phyloP scores from a whole-genome alignment of 2,113 vertebrate species.

The Anoplopoma fimbria region DNA sequence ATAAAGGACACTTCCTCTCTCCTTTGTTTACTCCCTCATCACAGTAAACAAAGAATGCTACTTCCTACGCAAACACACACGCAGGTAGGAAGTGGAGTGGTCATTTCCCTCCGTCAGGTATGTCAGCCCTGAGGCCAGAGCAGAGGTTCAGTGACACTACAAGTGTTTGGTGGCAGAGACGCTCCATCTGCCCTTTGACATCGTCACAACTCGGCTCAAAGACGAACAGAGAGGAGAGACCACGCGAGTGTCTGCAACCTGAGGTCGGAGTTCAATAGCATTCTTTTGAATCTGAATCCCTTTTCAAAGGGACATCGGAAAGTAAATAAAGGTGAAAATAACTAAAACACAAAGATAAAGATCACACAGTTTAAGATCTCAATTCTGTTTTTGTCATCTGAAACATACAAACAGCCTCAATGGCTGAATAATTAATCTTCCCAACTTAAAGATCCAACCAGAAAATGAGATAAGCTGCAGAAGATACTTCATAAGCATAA shows the following conservation, averaged over 20 bases:
- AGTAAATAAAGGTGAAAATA: neutral
- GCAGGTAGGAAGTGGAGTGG: conserved; percentile 41
- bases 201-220: neutral
- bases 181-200: neutral
- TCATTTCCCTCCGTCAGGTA: conserved; percentile 70
- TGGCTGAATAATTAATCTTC: no score
- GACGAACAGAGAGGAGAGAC: neutral
- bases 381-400: no score
- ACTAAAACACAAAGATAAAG: neutral
- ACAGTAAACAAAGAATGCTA: conserved; percentile 63
- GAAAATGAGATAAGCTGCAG: neutral
- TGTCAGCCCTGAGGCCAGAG: conserved; percentile 59
- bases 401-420: no score
- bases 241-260: neutral
- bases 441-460: neutral
- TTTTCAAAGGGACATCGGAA: neutral
- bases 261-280: neutral
- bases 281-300: neutral
- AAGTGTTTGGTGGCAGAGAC: neutral
- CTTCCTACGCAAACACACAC: conserved; percentile 41
- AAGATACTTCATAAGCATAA: no score
- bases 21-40: conserved; percentile 71
- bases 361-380: neutral
- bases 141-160: conserved; percentile 9
- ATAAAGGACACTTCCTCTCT: conserved; percentile 73